Base-by-base conservation (phyloP, 2,888 invertebrate species). In the Caenorhabditis afra region DNA sequence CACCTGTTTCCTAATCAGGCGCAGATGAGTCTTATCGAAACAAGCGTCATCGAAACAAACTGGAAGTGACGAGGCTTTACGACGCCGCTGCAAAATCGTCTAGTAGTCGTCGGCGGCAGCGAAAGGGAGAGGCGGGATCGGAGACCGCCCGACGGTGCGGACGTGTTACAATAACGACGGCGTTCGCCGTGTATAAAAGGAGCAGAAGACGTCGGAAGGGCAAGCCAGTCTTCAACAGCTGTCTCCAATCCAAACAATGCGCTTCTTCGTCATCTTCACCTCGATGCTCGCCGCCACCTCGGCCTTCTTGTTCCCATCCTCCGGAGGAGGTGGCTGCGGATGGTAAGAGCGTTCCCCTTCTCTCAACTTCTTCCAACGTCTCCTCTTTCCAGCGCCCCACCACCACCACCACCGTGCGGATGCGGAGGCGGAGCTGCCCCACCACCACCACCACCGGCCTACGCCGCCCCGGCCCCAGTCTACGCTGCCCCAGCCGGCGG, bases 321-420 rank as follows among this genome's bases (percentile, higher is more conserved):
- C 65, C 53, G 79, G 79, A 67, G 81, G 81, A 61, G 75, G 76
- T 23, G 73, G 81, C 62, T 76, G 81, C 45, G 75, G 79, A 77
- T 76, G 76, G 70, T 71, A 45, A 62, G 62, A 29, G 3, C 29
- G 4, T 29, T 7, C 4, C 29, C 14, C 22, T 47, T 45, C 11
- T 3, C 14, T 20, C 20, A 23, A 41, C 22, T 0, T 0, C 7
- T 47, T 4, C 20, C 18, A 37, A 18, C 5, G 5, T 8, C 8
- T 20, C 41, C 35, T 35, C 41, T 45, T 78, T 71, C 55, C 57
- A 70, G 81, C 39, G 81, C 78, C 29, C 78, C 81, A 75, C 77
- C 77, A 76, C 80, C 80, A 75, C 80, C 80, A 81, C 73, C 81
- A 77, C 77, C 77, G 10, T 76, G 79, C 47, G 81, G 77, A 77